A percentile compares a stretch with the other conserved stretches of the same genome.
phyloP scores from a whole-genome alignment of 2,797 vertebrate species.

The Pempheris klunzingeri region DNA sequence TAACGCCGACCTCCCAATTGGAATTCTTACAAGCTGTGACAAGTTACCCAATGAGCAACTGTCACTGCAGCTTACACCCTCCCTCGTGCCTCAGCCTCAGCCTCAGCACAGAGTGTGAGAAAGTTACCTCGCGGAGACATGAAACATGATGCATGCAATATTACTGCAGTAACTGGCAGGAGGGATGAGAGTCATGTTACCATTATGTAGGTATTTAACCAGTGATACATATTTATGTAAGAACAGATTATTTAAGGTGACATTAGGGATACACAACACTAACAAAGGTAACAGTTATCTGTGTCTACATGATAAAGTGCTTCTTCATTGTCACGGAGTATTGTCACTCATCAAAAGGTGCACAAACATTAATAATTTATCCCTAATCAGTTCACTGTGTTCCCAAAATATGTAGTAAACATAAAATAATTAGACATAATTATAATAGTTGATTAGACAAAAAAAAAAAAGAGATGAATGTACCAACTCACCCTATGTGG shows the following conservation, averaged over 20 bases:
- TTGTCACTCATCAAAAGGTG: background rate
- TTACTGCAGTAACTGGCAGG: background rate
- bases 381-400: too few species aligned
- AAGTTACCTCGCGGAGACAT: constrained; percentile 2
- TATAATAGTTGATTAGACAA: too few species aligned
- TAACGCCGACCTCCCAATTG: constrained; percentile 20
- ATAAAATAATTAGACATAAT: too few species aligned
- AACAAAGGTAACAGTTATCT: background rate
- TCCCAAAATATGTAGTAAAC: background rate
- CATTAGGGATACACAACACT: background rate
- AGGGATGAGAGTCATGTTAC: background rate
- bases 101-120: constrained; percentile 21
- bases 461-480: background rate
- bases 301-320: background rate
- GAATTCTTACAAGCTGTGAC: constrained; percentile 43
- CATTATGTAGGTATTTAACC: background rate
- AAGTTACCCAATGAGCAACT: constrained; percentile 31
- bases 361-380: background rate
- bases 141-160: constrained; percentile 10
- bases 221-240: background rate
- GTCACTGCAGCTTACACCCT: constrained; percentile 9
- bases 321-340: too few species aligned
- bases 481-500: constrained; percentile 66
- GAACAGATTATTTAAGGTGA: background rate
- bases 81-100: background rate